Evolutionary conservation across 2,888 invertebrate species (phyloP), one percentile per base, ranked within the genome.

Genomic region (Meliscaeva auricollis): DNA sequence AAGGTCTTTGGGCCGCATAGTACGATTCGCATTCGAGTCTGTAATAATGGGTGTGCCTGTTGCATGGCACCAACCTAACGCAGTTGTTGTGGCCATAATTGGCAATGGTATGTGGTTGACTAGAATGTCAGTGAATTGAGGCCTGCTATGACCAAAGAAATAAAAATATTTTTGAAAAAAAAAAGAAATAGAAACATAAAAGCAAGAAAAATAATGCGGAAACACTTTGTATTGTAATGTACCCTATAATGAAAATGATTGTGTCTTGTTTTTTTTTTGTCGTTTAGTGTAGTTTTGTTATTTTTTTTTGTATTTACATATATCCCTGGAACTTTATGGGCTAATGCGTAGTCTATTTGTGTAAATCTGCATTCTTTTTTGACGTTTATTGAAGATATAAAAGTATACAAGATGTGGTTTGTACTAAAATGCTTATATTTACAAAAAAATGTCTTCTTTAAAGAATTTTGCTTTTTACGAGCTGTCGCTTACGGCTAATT

Each of bases 91-190:
- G 38, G 41, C 52, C 77, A 48, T 77, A 82, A 82, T 82, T 82
- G 82, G 76, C 70, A 48, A 32, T 81, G 80, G 80, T 70, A 81
- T 81, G 69, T 66, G 50, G 81, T 81, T 81, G 76, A 58, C 64
- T 76, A 81, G 76, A 76, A 81, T 80, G 68, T 74, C 58, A 73
- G 78, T 56, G 54, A 62, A 48, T 44, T 66, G 35, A 66, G 35
- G 66, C 66, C 48, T 46, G 46, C 64, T 30, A 32, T 54, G 17
- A 66, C 41, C 30, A 58, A 58, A 72, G 32, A 38, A 69, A 52
- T 9, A 48, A 48, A 17, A 26, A 26, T 26, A 26, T 26, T 26
- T 17, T 2, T 2, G 35, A 38, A 38, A 38, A 35, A 41, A 15
- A 41, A 6, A 17, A n/a, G 1, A 30, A 46, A 69, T 30, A 41